Evolutionary conservation across 2,113 vertebrate species (phyloP).

Genomic region (Lagopus leucura): DNA sequence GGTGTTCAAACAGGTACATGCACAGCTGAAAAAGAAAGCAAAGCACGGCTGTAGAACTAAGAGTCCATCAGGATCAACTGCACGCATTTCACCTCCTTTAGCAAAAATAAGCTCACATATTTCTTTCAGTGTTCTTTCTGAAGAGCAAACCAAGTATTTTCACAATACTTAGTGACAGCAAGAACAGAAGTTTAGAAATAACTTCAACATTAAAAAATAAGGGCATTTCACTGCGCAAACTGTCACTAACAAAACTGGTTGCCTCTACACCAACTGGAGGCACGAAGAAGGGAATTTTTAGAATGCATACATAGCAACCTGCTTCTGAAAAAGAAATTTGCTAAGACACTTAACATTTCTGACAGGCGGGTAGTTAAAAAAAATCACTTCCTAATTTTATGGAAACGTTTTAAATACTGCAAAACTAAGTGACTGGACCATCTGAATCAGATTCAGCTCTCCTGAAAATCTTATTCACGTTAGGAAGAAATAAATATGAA

Average conservation of each 20-base stretch:
- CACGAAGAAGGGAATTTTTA: not conserved
- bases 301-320: not conserved
- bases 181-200: not conserved
- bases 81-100: not conserved
- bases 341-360: not conserved
- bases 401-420: not conserved
- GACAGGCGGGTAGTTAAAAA: not conserved
- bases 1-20: slow-evolving; percentile 57
- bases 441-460: not conserved
- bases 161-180: not conserved
- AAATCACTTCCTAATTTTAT: not conserved
- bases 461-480: not conserved
- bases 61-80: not conserved
- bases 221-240: not conserved
- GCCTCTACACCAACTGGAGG: not conserved
- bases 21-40: slow-evolving; percentile 13
- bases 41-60: not conserved
- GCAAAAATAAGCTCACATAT: not conserved
- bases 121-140: not conserved
- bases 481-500: not conserved
- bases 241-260: fast-evolving
- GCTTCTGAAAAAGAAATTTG: not conserved
- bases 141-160: not conserved
- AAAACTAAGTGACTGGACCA: not conserved
- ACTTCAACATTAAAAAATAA: not conserved